Conservation (phyloP, 2,113 vertebrate genomes). For the Megalops atlanticus region DNA sequence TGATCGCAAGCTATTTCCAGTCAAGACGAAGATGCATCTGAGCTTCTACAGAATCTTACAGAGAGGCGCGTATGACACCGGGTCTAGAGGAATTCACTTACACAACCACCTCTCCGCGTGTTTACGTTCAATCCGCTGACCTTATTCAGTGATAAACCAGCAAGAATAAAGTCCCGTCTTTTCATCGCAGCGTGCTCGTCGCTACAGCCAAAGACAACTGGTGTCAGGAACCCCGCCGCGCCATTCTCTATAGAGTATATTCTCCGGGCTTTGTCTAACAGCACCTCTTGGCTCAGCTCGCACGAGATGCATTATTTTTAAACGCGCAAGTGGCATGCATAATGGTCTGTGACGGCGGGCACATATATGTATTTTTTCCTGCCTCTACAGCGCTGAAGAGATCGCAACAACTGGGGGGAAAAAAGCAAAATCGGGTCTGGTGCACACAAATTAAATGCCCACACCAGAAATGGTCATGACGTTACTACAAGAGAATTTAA, state of each 20-base stretch:
- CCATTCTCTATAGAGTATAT: background rate
- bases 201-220: background rate
- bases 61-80: background rate
- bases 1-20: too few relatives aligned
- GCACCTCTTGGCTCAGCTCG: background rate
- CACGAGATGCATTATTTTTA: background rate
- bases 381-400: background rate
- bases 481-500: background rate
- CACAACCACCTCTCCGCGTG: background rate
- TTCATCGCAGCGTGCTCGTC: background rate
- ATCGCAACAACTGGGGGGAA: background rate
- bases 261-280: constrained; percentile 7
- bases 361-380: too few relatives aligned
- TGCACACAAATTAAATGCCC: background rate
- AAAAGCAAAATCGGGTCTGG: background rate
- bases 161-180: background rate
- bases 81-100: background rate
- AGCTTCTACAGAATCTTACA: too few relatives aligned
- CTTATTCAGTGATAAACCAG: background rate
- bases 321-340: background rate
- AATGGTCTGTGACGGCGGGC: background rate
- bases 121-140: too few relatives aligned
- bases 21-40: too few relatives aligned
- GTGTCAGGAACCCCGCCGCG: constrained; percentile 3
- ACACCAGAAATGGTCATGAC: background rate